Base-by-base conservation (phyloP, 2,113 vertebrate species). In the Blennius ocellaris region DNA sequence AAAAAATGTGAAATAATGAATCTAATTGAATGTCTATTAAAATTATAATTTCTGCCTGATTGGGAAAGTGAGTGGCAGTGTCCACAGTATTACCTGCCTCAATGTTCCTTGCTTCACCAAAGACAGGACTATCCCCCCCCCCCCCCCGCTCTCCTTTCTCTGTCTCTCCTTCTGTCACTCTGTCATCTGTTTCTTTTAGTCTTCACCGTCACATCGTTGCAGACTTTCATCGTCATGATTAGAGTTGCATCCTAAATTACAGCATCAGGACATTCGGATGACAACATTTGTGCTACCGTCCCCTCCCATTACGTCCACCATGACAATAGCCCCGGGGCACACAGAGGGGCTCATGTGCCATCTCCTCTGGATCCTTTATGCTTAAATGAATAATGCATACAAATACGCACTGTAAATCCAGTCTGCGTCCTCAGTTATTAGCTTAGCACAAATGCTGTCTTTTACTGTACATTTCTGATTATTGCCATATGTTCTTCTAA, bases 1-100 rank as follows among this genome's bases (percentile, higher is more conserved):
- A 82, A 78, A 54, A 80, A 78, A 87, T 79, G 60, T 66, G 40
- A 83, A 84, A 85, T 87, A 82, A 88, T 86, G 52, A 86, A 83
- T 84, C 58, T 74, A 84, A 86, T 78, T 79, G 76, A 91, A 82
- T 81, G 76, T 90, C 85, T 84, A 87, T 90, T 84, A 86, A 88
- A 87, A 83, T 81, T 51, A 71, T 67, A 69, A 76, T 89, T 86
- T 72, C 66, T 76, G 58, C 59, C 69, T 84, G 77, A 84, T 85
- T 82, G 68, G 74, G 51, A 53, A 88, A 83, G 73, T 81, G 60
- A 87, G 78, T 75, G 79, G 65, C 72, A 65, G 66, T 82, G 69
- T 84, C 85, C 83, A 68, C 68, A 76, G 80, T 71, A 74, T 78
- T 80, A 81, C 83, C 81, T 79, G 76, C 55, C 76, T 75, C 59